A percentile compares a stretch with the other conserved stretches of the same genome.
Evolutionary conservation across 2,113 vertebrate genomes (phyloP).

Genomic region (Puma concolor): DNA sequence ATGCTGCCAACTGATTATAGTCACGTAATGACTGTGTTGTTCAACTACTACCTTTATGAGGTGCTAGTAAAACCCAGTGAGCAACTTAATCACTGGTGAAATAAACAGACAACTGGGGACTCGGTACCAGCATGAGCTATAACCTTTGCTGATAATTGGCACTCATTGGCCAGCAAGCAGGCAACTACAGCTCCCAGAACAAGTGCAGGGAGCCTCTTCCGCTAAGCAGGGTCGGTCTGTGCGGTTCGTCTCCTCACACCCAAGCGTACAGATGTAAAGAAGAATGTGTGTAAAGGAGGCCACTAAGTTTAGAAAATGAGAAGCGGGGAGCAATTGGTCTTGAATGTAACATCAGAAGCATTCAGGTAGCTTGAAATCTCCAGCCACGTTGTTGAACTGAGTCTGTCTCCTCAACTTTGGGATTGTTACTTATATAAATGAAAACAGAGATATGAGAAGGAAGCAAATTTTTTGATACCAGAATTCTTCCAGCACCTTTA

Average conservation of each 20-base stretch:
- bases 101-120: background rate
- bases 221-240: background rate
- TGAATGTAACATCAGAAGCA: background rate
- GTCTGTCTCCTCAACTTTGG: background rate
- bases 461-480: background rate
- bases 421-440: background rate
- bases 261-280: background rate
- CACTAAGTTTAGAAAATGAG: background rate
- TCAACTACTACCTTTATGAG: background rate
- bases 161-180: background rate
- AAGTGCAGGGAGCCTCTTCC: background rate
- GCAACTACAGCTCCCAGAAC: background rate
- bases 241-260: background rate
- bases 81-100: background rate
- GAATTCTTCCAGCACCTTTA: conserved; percentile 19
- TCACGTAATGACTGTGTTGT: background rate
- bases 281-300: background rate
- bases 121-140: background rate
- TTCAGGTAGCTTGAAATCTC: background rate
- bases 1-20: background rate
- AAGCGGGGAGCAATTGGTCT: background rate
- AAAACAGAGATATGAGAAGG: background rate
- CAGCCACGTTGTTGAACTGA: background rate
- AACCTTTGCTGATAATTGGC: background rate
- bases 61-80: background rate